phyloP scores from a whole-genome alignment of 2,797 vertebrate species.

The Diceros bicornis region DNA sequence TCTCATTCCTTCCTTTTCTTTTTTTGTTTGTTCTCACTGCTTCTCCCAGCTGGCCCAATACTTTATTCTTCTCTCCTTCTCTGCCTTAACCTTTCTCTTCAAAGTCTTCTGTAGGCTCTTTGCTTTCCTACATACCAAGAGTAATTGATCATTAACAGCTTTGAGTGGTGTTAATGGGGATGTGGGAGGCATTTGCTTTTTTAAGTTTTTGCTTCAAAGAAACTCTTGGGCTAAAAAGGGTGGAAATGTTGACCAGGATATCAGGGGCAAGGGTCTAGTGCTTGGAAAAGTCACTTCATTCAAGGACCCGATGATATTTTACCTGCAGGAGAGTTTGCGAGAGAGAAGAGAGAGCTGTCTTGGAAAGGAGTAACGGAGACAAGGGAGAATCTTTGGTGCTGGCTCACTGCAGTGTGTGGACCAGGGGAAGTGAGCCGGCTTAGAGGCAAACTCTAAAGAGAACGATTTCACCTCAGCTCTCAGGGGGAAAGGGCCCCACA shows the following conservation, averaged over 20 bases:
- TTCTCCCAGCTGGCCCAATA: not conserved
- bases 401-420: not conserved
- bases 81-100: conserved; percentile 56
- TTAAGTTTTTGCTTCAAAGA: conserved; percentile 79
- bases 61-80: not conserved
- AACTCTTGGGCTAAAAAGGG: conserved; percentile 52
- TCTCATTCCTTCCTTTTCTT: not conserved
- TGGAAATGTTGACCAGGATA: conserved; percentile 70
- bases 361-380: not conserved
- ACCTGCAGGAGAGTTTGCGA: not conserved
- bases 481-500: fast-evolving
- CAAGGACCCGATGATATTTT: not conserved
- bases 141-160: conserved; percentile 78
- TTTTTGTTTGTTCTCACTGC: not conserved
- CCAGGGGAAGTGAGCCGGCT: not conserved
- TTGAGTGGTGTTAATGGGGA: conserved; percentile 22
- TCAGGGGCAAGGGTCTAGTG: not conserved
- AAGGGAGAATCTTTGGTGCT: not conserved
- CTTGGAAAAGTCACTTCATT: conserved; percentile 57
- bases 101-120: not conserved
- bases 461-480: not conserved
- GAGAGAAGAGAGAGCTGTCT: not conserved
- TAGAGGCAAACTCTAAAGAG: not conserved
- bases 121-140: conserved; percentile 25
- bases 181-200: conserved; percentile 57